Percentiles rank a stretch among this genome's conserved stretches.
Conservation (phyloP, 2,113 vertebrate genomes). For the Zosterops lateralis region DNA sequence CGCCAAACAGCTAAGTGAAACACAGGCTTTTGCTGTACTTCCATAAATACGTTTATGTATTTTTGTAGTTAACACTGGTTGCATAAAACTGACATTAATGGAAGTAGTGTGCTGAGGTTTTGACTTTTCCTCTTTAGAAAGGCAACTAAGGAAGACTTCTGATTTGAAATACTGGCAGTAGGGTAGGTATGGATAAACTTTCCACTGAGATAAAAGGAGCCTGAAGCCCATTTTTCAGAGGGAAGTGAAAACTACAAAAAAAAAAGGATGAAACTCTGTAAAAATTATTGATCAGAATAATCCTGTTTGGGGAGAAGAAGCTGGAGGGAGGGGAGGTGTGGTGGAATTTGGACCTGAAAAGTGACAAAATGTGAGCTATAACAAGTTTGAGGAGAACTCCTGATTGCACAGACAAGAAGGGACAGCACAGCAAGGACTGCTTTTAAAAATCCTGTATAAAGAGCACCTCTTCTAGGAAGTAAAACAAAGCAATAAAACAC, state of each 20-base stretch:
- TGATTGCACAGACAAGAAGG: background rate
- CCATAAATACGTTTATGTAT: background rate
- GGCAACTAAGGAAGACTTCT: background rate
- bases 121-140: background rate
- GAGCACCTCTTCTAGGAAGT: background rate
- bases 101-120: background rate
- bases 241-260: background rate
- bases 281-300: background rate
- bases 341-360: background rate
- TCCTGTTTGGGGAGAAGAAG: background rate
- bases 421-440: background rate
- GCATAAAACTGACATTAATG: background rate
- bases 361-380: background rate
- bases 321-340: fast-evolving
- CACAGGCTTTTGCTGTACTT: background rate
- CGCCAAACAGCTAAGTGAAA: background rate
- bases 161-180: background rate
- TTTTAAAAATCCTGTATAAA: background rate
- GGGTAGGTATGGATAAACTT: background rate
- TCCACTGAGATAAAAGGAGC: background rate
- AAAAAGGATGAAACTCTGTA: background rate
- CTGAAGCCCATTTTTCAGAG: background rate
- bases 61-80: background rate
- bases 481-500: background rate
- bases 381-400: background rate